Evolutionary conservation across 2,888 invertebrate genomes (phyloP).

Genomic region (Fissipunctia ypsillon): DNA sequence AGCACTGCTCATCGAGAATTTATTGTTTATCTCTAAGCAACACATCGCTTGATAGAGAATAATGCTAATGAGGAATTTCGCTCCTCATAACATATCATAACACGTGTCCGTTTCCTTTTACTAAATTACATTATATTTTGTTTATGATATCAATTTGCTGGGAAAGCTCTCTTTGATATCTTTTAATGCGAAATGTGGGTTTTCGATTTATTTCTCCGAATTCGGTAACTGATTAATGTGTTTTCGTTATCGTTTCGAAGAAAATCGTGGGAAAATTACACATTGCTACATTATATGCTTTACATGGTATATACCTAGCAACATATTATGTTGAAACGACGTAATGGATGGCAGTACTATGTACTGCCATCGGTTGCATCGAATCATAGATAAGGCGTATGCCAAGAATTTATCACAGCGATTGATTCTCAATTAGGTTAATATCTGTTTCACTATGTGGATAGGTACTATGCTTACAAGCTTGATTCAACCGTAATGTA

Average conservation of each 20-base stretch:
- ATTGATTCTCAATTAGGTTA: constrained; percentile 33
- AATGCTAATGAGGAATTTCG: constrained; percentile 61
- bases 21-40: constrained; percentile 49
- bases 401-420: neutral
- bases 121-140: constrained; percentile 58
- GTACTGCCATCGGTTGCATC: neutral
- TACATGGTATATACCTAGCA: neutral
- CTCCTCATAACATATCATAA: constrained; percentile 34
- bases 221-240: constrained; percentile 54
- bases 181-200: constrained; percentile 54
- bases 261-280: constrained; percentile 31
- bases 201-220: constrained; percentile 49
- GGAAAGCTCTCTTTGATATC: constrained; percentile 48
- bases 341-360: neutral
- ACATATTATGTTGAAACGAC: too few relatives aligned
- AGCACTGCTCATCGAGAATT: constrained; percentile 56
- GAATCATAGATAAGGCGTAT: constrained; percentile 9
- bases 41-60: constrained; percentile 66
- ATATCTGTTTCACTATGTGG: neutral
- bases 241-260: constrained; percentile 45
- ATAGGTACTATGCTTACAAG: neutral
- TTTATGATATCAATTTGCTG: constrained; percentile 63
- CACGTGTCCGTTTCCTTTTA: constrained; percentile 50
- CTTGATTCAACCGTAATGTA: neutral
- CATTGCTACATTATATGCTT: neutral